Evolutionary conservation across 2,888 invertebrate species (phyloP), one percentile per base, ranked within the genome.

Genomic region (Cryptosula pallasiana): DNA sequence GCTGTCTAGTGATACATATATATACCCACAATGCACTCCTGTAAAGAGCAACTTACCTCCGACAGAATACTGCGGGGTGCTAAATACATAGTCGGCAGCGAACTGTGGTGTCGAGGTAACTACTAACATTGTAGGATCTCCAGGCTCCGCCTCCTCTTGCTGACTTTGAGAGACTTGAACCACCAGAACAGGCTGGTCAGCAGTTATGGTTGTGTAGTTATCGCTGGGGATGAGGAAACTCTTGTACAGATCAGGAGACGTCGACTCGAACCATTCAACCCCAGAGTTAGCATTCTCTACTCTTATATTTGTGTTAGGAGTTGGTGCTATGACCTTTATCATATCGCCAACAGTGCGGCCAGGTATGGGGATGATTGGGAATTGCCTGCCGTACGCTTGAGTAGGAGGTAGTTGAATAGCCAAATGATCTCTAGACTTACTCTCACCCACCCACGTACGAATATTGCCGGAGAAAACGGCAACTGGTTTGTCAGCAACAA

Each of bases 381-480:
- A 70, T 25, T 70, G 36, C 9, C 23, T 70, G 45, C 70, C 70
- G 16, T 27, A 70, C 9, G 70, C 70, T 25, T 36, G n/a, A 29
- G 32, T 32, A 3, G 70, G 70, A 2, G 70, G 36, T 5, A 70
- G 45, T 54, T 54, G 36, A 54, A 54, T 29, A 25, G 45, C 36
- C 25, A 70, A 29, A 29, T 70, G 36, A 54, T 70, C 70, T 36
- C 70, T 35, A 25, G 27, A 29, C 2, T 29, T 25, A 23, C 70
- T 70, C 16, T 70, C 70, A 25, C 70, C 70, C 9, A 70, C 70
- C 45, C 23, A 34, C 23, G 55, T 70, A 23, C 45, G 45, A 23
- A 54, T 29, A 32, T 70, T 70, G 2, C 70, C 70, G 5, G 70
- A 70, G 45, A 70, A 70, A 9, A 70, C 70, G 9, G 70, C 70